phyloP scores from a whole-genome alignment of 2,113 vertebrate species.

The Hyla sarda region DNA sequence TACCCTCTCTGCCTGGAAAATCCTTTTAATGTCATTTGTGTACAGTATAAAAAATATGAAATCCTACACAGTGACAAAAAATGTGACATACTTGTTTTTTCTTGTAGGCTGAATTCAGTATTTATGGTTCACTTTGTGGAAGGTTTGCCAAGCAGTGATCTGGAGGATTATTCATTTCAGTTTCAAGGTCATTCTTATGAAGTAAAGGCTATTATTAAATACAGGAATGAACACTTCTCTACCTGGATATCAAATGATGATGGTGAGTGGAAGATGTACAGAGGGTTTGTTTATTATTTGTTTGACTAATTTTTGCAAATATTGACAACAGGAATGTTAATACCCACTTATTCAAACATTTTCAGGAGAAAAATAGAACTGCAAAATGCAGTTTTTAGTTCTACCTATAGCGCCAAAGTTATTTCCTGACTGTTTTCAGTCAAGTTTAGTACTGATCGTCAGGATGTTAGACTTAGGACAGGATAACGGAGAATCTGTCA shows the following conservation, averaged over 20 bases:
- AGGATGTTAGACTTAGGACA: too few relatives aligned
- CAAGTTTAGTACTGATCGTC: too few relatives aligned
- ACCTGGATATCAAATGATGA: slow-evolving; percentile 81
- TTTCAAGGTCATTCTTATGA: slow-evolving; percentile 77
- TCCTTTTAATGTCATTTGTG: too few relatives aligned
- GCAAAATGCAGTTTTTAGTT: background rate
- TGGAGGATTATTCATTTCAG: slow-evolving; percentile 78
- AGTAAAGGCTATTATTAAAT: slow-evolving; percentile 83
- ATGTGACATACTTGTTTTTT: slow-evolving; percentile 63
- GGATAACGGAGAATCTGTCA: too few relatives aligned
- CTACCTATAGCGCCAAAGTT: too few relatives aligned
- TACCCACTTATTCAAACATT: too few relatives aligned
- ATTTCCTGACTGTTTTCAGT: too few relatives aligned
- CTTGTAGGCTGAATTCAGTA: slow-evolving; percentile 78
- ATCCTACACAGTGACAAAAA: too few relatives aligned
- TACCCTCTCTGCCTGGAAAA: too few relatives aligned
- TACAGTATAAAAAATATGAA: too few relatives aligned
- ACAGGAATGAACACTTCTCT: slow-evolving; percentile 81
- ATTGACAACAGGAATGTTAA: too few relatives aligned
- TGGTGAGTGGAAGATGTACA: slow-evolving; percentile 74
- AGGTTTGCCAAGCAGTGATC: slow-evolving; percentile 81
- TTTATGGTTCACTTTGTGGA: slow-evolving; percentile 89
- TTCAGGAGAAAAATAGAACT: too few relatives aligned
- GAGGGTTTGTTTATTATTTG: background rate
- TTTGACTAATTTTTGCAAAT: background rate